Evolutionary conservation across 2,888 invertebrate genomes (phyloP).

Genomic region (Frankliniella fusca): DNA sequence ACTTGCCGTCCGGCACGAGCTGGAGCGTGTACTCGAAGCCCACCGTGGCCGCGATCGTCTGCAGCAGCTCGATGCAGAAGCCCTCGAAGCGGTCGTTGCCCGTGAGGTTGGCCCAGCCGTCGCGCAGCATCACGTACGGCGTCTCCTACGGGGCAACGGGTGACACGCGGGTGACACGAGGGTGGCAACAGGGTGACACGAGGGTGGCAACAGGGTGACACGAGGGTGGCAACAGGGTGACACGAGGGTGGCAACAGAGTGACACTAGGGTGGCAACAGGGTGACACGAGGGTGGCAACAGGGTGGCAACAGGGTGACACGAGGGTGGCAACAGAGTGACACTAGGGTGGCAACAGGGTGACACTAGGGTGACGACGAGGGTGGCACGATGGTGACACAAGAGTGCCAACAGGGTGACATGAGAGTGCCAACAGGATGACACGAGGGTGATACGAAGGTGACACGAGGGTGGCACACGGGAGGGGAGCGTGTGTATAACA

Average conservation of each 20-base stretch:
- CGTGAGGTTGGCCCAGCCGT: conserved; percentile 50
- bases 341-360: too few species aligned
- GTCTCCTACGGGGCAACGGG: conserved; percentile 48
- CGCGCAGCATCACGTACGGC: conserved; percentile 56
- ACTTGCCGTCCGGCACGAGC: conserved; percentile 62
- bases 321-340: too few species aligned
- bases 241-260: not conserved
- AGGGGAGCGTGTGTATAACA: too few species aligned
- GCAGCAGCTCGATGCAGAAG: conserved; percentile 67
- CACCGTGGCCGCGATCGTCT: conserved; percentile 59
- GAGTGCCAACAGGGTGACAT: too few species aligned
- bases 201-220: not conserved
- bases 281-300: conserved; percentile 36
- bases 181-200: not conserved
- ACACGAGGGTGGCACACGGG: too few species aligned
- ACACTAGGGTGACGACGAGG: too few species aligned
- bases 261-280: not conserved
- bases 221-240: not conserved
- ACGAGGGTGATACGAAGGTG: too few species aligned
- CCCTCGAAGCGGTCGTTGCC: conserved; percentile 66
- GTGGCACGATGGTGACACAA: too few species aligned
- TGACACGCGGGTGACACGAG: not conserved
- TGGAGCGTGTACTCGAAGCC: conserved; percentile 65
- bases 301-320: too few species aligned
- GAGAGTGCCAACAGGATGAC: too few species aligned